Conservation (phyloP, 1,140 invertebrate genomes). For the Probaryconus sp. region DNA sequence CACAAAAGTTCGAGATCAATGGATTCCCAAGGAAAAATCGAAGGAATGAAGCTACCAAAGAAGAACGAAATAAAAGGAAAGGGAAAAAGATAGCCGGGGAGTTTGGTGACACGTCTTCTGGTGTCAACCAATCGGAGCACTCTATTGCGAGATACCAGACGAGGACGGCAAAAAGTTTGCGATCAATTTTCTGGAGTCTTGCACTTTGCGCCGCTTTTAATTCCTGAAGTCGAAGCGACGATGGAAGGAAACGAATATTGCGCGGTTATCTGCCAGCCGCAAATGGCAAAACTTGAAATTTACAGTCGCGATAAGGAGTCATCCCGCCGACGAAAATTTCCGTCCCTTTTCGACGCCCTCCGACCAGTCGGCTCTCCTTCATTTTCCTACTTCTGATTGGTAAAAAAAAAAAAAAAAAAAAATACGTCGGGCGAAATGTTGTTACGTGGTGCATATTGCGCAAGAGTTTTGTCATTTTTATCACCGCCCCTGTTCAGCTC, state of each 20-base stretch:
- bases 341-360: conserved; percentile 28
- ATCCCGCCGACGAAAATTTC: conserved; percentile 3
- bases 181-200: conserved; percentile 60
- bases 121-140: conserved; percentile 46
- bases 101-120: conserved; percentile 46
- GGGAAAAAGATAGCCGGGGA: conserved; percentile 18
- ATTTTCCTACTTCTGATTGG: conserved; percentile 49
- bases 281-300: conserved; percentile 60
- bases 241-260: conserved; percentile 59
- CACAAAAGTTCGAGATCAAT: conserved; percentile 32
- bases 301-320: conserved; percentile 57
- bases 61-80: conserved; percentile 1
- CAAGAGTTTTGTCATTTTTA: conserved; percentile 51
- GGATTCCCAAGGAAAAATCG: conserved; percentile 29
- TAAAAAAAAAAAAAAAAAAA: conserved; percentile 18
- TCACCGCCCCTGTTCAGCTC: conserved; percentile 23
- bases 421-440: conserved; percentile 17
- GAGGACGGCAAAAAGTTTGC: conserved; percentile 46
- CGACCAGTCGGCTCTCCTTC: conserved; percentile 19
- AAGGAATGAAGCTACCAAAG: too few species aligned
- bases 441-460: conserved; percentile 31
- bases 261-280: conserved; percentile 58
- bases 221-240: conserved; percentile 54
- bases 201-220: conserved; percentile 58
- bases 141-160: conserved; percentile 24